Conservation (phyloP, 2,797 vertebrate genomes). For the Xiphophorus birchmanni region DNA sequence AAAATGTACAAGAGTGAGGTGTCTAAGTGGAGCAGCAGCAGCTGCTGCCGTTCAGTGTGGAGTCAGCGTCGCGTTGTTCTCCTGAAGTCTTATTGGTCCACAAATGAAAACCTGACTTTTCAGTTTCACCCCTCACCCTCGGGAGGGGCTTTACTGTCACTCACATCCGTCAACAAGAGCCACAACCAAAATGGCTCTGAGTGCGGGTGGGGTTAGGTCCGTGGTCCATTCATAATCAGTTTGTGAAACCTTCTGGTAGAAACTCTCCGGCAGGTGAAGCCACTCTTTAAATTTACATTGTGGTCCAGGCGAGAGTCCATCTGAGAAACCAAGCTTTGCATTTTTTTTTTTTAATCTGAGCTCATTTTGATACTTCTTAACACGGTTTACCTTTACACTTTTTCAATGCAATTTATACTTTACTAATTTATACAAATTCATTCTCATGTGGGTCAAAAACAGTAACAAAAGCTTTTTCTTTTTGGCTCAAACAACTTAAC, state of each 20-base stretch:
- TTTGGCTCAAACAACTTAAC: constrained; percentile 69
- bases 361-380: constrained; percentile 56
- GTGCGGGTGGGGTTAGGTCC: constrained; percentile 31
- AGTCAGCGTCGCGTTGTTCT: constrained; percentile 58
- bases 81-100: constrained; percentile 67
- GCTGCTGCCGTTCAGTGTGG: constrained; percentile 63
- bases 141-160: constrained; percentile 37
- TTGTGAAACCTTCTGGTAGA: constrained; percentile 43
- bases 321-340: constrained; percentile 32
- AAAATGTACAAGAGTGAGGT: constrained; percentile 79
- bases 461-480: constrained; percentile 20
- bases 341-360: constrained; percentile 37
- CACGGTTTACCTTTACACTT: constrained; percentile 54
- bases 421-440: constrained; percentile 72
- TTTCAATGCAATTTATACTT: constrained; percentile 61
- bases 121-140: constrained; percentile 33
- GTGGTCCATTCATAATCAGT: constrained; percentile 56
- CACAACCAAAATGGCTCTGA: constrained; percentile 36
- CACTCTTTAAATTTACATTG: constrained; percentile 62
- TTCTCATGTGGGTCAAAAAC: constrained; percentile 58
- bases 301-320: constrained; percentile 49
- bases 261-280: constrained; percentile 29
- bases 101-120: constrained; percentile 52
- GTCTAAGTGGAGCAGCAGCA: constrained; percentile 58
- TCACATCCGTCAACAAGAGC: constrained; percentile 27